These are phyloP conservation scores for Sebastes schlegelii DNA, from an alignment of 2,113 vertebrate genomes.

Conservation along the genomic window DNA sequence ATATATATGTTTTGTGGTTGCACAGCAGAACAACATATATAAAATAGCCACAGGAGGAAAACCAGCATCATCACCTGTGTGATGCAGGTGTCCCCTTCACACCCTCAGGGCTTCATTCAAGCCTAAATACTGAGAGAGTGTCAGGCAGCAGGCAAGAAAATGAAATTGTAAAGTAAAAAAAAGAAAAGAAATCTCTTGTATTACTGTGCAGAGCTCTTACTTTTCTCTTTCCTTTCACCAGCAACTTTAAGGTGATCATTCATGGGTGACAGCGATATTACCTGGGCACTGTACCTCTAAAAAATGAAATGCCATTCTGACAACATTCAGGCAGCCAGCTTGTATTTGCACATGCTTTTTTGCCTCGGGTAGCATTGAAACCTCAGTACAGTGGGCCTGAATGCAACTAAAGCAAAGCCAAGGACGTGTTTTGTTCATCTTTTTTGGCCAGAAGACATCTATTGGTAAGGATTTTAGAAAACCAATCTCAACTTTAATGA, in stretches of 20 bases:
- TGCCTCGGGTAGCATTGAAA: background rate
- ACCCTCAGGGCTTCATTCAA: background rate
- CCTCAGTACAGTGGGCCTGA: background rate
- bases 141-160: conserved; percentile 25
- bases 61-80: background rate
- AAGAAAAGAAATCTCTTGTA: background rate
- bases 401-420: background rate
- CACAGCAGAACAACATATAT: background rate
- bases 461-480: background rate
- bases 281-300: background rate
- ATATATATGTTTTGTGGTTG: background rate
- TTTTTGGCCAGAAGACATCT: no score
- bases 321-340: conserved; percentile 6
- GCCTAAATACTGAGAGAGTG: background rate
- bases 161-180: conserved; percentile 11
- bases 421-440: background rate
- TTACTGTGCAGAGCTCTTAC: conserved; percentile 22
- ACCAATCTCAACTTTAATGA: background rate
- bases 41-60: background rate
- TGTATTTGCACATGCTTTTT: background rate
- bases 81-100: background rate
- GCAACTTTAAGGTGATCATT: conserved; percentile 33
- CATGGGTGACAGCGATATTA: conserved; percentile 34
- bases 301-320: conserved; percentile 21
- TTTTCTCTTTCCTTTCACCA: conserved; percentile 34